Conservation (phyloP, 2,113 vertebrate genomes). For the Podilymbus podiceps region DNA sequence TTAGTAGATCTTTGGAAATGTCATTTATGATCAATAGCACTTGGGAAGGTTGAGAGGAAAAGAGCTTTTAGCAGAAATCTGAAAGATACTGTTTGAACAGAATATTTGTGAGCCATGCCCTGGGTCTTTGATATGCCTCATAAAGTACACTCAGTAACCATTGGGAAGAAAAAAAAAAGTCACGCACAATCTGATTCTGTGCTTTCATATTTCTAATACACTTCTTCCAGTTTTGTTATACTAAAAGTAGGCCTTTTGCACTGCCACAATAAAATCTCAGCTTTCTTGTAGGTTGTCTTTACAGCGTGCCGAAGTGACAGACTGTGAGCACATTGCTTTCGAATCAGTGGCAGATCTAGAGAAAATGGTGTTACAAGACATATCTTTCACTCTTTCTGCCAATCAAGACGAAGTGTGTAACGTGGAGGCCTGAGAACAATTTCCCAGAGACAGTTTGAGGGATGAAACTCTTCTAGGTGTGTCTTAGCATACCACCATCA, state of each 20-base stretch:
- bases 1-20: not conserved
- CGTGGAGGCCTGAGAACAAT: not conserved
- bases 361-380: not conserved
- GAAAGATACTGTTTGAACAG: not conserved
- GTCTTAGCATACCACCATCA: not conserved
- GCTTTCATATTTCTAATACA: not conserved
- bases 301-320: not conserved
- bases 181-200: not conserved
- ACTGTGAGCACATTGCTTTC: rapidly evolving
- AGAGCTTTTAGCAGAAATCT: not conserved
- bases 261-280: not conserved
- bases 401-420: not conserved
- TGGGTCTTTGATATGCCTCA: not conserved
- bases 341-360: not conserved
- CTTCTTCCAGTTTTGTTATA: not conserved
- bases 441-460: not conserved
- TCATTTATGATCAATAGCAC: not conserved
- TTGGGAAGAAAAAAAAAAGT: not conserved
- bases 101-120: not conserved
- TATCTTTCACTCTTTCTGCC: not conserved
- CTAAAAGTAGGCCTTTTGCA: not conserved
- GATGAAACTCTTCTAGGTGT: not conserved
- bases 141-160: not conserved
- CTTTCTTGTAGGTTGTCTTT: not conserved
- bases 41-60: not conserved